Evolutionary conservation across 2,797 vertebrate genomes (phyloP).

Genomic region (Pipistrellus pygmaeus): DNA sequence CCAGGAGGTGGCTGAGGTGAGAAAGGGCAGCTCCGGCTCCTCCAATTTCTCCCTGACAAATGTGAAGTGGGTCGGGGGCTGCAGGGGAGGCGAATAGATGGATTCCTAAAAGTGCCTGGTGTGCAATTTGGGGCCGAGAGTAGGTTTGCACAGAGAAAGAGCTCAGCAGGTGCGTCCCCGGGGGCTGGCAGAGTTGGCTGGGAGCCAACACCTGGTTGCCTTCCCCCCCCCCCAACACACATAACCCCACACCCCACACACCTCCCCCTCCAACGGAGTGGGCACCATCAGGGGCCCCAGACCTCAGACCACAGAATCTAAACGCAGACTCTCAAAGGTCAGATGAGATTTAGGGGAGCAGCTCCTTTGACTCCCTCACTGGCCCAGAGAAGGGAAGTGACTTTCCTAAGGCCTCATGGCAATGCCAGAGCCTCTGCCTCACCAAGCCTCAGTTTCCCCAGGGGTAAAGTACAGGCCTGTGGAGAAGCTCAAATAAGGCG

Average conservation of each 20-base stretch:
- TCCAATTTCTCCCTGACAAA: conserved; percentile 75
- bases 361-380: background rate
- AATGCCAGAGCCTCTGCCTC: background rate
- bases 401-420: background rate
- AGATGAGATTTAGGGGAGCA: background rate
- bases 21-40: conserved; percentile 58
- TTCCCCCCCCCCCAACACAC: background rate
- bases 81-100: conserved; percentile 59
- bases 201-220: background rate
- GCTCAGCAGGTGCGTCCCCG: background rate
- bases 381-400: conserved; percentile 14
- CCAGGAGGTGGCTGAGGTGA: background rate
- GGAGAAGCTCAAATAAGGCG: background rate
- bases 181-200: background rate
- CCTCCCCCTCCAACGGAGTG: no score
- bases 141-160: background rate
- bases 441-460: background rate
- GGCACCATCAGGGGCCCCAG: background rate
- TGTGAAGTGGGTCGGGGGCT: conserved; percentile 58
- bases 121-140: background rate
- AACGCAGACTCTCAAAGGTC: background rate
- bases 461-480: background rate
- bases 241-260: background rate
- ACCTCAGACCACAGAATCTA: background rate
- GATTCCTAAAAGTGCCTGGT: conserved; percentile 60